Percentiles rank a stretch among this genome's conserved stretches.
Conservation (phyloP, 2,113 vertebrate species). For the Oreotrochilus melanogaster region DNA sequence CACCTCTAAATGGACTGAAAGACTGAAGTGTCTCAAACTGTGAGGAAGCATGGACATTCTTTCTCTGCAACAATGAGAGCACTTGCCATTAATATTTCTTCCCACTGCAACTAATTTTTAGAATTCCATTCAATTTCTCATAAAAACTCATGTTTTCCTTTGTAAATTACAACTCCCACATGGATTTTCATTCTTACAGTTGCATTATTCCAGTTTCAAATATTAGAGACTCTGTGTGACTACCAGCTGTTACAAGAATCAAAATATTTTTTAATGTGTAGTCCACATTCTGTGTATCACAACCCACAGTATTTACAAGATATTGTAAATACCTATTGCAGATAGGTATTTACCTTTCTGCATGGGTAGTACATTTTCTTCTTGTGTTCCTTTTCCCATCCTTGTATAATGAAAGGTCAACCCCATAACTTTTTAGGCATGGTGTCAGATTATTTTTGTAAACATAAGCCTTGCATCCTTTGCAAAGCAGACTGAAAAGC, state of each 20-base stretch:
- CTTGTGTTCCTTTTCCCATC: background rate
- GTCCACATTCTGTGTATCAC: background rate
- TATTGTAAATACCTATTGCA: no score
- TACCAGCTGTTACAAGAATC: background rate
- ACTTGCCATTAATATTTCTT: background rate
- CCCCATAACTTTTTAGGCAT: rapidly evolving
- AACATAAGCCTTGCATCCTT: background rate
- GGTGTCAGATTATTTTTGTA: background rate
- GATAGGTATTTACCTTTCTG: background rate
- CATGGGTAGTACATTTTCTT: background rate
- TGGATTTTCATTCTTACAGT: background rate
- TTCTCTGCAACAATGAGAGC: background rate
- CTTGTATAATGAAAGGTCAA: background rate
- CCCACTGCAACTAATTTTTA: background rate
- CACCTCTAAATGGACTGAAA: no score
- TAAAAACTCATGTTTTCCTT: background rate
- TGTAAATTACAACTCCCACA: background rate
- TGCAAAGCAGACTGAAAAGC: background rate
- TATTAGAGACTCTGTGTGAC: background rate
- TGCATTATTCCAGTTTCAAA: rapidly evolving
- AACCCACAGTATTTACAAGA: background rate
- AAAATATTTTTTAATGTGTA: background rate
- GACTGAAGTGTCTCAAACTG: background rate
- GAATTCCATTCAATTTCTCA: background rate
- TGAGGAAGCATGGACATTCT: background rate